Conservation (phyloP, 1,140 invertebrate species). For the Scaptomyza graminum region DNA sequence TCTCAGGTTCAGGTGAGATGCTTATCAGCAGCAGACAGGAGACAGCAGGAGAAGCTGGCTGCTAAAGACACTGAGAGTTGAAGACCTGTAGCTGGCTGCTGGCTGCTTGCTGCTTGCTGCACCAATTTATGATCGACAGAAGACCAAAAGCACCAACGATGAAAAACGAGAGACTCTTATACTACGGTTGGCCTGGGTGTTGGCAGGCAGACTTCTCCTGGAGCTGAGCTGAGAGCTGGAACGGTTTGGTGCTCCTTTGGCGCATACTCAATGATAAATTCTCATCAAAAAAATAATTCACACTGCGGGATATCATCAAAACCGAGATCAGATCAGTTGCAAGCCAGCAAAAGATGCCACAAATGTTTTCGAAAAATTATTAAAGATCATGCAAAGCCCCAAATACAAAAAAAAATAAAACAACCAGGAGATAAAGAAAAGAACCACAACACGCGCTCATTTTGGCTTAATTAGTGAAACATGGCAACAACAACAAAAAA, state of each 20-base stretch:
- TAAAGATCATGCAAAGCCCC: slow-evolving; percentile 77
- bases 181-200: slow-evolving; percentile 16
- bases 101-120: slow-evolving; percentile 47
- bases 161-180: slow-evolving; percentile 4
- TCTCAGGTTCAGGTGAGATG: slow-evolving; percentile 52
- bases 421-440: slow-evolving; percentile 1
- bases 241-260: slow-evolving; percentile 38
- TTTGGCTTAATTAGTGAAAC: slow-evolving; percentile 81
- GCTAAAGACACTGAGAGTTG: background rate
- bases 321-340: slow-evolving; percentile 61
- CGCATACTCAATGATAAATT: slow-evolving; percentile 75
- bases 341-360: slow-evolving; percentile 46
- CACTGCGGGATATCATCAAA: slow-evolving; percentile 76
- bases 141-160: slow-evolving; percentile 32
- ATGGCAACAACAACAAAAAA: slow-evolving; percentile 55
- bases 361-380: slow-evolving; percentile 81
- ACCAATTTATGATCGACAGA: slow-evolving; percentile 82
- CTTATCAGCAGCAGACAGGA: slow-evolving; percentile 69
- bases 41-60: slow-evolving; percentile 25
- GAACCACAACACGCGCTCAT: slow-evolving; percentile 67
- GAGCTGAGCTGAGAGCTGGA: background rate
- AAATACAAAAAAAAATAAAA: slow-evolving; percentile 3
- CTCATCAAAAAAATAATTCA: slow-evolving; percentile 81
- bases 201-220: slow-evolving; percentile 7
- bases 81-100: slow-evolving; percentile 39